These are phyloP conservation scores for Ameiurus melas DNA, from an alignment of 2,113 vertebrate species.

Conservation along the genomic window DNA sequence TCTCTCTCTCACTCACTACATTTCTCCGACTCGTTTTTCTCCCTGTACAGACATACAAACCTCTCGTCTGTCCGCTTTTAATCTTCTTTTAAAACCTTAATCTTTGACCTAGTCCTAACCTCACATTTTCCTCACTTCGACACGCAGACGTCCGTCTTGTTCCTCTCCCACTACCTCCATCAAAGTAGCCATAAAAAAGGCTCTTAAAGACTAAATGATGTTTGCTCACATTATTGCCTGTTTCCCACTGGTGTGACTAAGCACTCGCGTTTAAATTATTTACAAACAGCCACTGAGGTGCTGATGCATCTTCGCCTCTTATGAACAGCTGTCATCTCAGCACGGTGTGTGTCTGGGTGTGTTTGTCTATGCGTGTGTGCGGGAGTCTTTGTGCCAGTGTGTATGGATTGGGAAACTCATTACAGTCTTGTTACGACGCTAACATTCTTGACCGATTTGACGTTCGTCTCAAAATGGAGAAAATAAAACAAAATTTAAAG, in stretches of 20 bases:
- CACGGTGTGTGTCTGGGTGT: background rate
- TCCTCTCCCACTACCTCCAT: constrained; percentile 24
- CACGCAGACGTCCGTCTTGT: background rate
- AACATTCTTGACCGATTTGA: background rate
- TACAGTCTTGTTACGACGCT: background rate
- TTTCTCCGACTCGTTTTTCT: constrained; percentile 23
- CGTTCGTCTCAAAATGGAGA: background rate
- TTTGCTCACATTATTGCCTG: constrained; percentile 66
- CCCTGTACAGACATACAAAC: background rate
- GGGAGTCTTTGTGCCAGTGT: background rate
- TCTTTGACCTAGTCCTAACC: constrained; percentile 27
- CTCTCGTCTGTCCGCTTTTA: constrained; percentile 9
- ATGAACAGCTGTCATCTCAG: constrained; percentile 41
- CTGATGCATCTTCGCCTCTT: constrained; percentile 59
- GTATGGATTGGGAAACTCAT: background rate
- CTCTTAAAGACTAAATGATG: constrained; percentile 55
- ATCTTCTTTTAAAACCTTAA: constrained; percentile 36
- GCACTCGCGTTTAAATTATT: constrained; percentile 71
- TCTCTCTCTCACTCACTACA: constrained; percentile 29
- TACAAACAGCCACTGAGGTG: constrained; percentile 51
- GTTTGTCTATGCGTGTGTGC: background rate
- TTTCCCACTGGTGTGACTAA: constrained; percentile 70
- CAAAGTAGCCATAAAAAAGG: constrained; percentile 51
- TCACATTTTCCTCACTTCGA: constrained; percentile 12
- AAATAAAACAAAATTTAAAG: background rate